Conservation (phyloP, 2,113 vertebrate genomes). For the Phrynocephalus versicolor region DNA sequence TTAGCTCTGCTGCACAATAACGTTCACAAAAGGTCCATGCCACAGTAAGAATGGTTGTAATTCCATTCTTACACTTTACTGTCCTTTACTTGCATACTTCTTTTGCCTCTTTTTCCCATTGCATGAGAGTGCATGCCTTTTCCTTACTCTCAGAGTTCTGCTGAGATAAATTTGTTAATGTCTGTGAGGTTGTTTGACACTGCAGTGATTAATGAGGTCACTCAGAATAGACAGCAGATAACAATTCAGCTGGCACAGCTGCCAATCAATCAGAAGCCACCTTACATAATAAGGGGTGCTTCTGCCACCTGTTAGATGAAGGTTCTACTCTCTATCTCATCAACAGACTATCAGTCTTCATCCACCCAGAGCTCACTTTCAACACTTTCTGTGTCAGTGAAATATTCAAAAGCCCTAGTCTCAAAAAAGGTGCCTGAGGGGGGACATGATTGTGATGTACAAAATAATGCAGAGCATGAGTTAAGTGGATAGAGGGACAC, state of each 20-base stretch:
- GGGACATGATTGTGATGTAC: no score
- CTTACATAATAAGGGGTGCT: conserved; percentile 11
- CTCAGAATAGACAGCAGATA: neutral
- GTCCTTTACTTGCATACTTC: neutral
- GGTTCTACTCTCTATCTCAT: conserved; percentile 26
- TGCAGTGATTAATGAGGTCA: neutral
- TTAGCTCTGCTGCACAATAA: neutral
- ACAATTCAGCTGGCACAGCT: conserved; percentile 40
- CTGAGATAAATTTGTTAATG: neutral
- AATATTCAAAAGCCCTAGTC: conserved; percentile 32
- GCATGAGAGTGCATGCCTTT: neutral
- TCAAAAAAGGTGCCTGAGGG: no score
- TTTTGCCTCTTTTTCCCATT: neutral
- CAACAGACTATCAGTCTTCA: conserved; percentile 43
- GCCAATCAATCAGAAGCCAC: conserved; percentile 34
- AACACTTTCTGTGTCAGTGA: neutral
- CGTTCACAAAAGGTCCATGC: neutral
- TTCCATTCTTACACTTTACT: neutral
- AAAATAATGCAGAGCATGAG: no score
- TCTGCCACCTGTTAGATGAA: conserved; percentile 18
- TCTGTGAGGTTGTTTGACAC: neutral
- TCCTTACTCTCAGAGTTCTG: neutral
- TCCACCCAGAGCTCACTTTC: neutral
- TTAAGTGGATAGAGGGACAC: no score
- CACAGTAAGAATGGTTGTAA: neutral